Evolutionary conservation across 2,888 invertebrate genomes (phyloP), one percentile per base, ranked within the genome.

Genomic region (Bugulina stolonifera): DNA sequence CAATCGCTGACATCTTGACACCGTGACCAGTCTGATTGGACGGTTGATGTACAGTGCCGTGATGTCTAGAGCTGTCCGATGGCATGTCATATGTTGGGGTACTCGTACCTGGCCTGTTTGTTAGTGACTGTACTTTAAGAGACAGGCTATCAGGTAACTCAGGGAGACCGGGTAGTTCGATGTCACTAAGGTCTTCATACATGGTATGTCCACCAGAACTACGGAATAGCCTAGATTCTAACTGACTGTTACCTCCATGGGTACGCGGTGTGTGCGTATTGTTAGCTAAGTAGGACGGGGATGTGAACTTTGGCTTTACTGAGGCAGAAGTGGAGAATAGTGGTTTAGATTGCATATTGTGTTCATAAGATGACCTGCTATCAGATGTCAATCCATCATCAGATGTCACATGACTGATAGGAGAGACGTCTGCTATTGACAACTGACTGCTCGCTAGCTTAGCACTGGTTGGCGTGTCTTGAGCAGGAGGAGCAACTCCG

Each of bases 91-190:
- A 10, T 3, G 64, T 64, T 10, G 64, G 64, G 3, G 64, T 64
- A 32, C 64, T 64, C 5, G 64, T 64, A 32, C 32, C 64, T 27
- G 27, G 27, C 10, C 64, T 27, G 64, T 64, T 64, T 5, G 64
- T 64, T 2, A 64, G 32, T 3, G 64, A 64, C 3, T 34, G 64
- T 14, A 64, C 64, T n/a, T 32, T 64, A 2, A 27, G 32, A 14
- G 64, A 64, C 5, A 64, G 32, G n/a, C 64, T 64, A 27, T 43
- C 43, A 43, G 43, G 43, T 43, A 43, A 43, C 10, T 64, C 64
- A 32, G 22, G 64, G 5, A 22, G 14, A 32, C 32, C 34, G 29
- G 32, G 25, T 2, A 32, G 34, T 14, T 64, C 64, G 14, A 64
- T 64, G 32, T 64, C 64, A 32, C 64, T 64, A 3, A 64, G 22